Percentiles rank a stretch among this genome's conserved stretches.
phyloP scores from a whole-genome alignment of 2,797 vertebrate genomes.

The Acestrorhynchus altus region DNA sequence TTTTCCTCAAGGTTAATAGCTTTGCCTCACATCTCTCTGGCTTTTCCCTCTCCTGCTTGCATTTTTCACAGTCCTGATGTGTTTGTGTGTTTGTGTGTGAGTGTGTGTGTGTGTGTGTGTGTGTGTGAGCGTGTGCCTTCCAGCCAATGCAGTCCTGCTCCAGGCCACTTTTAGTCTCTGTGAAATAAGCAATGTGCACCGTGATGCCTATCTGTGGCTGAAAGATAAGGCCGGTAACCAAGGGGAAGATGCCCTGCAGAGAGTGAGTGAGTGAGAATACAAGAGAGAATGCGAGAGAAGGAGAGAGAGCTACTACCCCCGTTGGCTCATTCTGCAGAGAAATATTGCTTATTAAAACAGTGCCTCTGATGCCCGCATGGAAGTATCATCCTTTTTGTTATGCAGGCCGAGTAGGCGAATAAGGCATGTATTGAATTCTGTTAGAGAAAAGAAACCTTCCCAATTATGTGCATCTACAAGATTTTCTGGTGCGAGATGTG shows the following conservation, averaged over 20 bases:
- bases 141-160: constrained; percentile 39
- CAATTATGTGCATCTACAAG: constrained; percentile 4
- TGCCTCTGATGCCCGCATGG: constrained; percentile 16
- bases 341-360: constrained; percentile 42
- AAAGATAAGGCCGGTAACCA: constrained; percentile 52
- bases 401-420: constrained; percentile 31
- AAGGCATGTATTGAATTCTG: constrained; percentile 34
- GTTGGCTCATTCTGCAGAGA: constrained; percentile 22
- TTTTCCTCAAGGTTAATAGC: constrained; percentile 61
- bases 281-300: background rate
- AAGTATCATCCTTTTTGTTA: constrained; percentile 29
- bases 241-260: constrained; percentile 46
- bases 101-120: constrained; percentile 11
- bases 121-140: background rate
- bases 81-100: constrained; percentile 19
- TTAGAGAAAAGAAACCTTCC: constrained; percentile 24
- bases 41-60: constrained; percentile 44
- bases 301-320: constrained; percentile 4
- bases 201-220: constrained; percentile 58
- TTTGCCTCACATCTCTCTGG: constrained; percentile 38
- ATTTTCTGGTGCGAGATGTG: constrained; percentile 28
- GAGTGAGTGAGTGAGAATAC: constrained; percentile 6
- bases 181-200: constrained; percentile 55
- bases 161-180: constrained; percentile 46
- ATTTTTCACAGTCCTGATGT: constrained; percentile 47